These are phyloP conservation scores for Diorhabda elongata DNA, from an alignment of 1,140 invertebrate genomes.

Conservation along the genomic window DNA sequence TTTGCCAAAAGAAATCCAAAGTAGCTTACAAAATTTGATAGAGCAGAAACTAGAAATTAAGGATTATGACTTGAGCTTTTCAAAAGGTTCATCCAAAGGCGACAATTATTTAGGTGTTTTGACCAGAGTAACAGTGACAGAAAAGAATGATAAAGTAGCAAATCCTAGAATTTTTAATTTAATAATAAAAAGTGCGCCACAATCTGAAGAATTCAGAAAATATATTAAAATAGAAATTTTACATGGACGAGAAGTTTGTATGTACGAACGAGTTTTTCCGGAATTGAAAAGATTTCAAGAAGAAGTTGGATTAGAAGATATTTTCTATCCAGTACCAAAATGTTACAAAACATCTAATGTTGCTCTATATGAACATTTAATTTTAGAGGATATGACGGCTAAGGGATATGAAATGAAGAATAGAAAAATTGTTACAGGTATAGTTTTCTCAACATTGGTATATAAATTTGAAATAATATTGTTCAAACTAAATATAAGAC, in stretches of 20 bases:
- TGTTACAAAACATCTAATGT: neutral
- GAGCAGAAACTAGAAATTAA: neutral
- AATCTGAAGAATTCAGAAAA: neutral
- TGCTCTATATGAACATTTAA: neutral
- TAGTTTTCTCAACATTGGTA: too few relatives aligned
- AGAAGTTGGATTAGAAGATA: neutral
- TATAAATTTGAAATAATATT: too few relatives aligned
- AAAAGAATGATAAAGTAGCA: neutral
- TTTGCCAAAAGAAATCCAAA: too few relatives aligned
- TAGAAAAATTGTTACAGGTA: neutral
- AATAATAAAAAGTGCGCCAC: neutral
- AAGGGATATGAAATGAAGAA: neutral
- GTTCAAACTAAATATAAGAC: too few relatives aligned
- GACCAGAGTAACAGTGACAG: constrained; percentile 11
- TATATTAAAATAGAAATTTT: neutral
- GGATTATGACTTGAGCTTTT: neutral
- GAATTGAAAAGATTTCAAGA: neutral
- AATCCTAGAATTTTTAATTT: neutral
- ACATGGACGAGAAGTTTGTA: neutral
- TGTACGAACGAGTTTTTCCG: neutral
- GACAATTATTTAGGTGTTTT: constrained; percentile 41
- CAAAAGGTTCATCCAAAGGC: constrained; percentile 35
- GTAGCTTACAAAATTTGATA: too few relatives aligned
- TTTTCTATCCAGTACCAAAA: neutral
- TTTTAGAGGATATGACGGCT: neutral